phyloP scores from a whole-genome alignment of 2,797 vertebrate species.

The Sphenopsis melanotis region DNA sequence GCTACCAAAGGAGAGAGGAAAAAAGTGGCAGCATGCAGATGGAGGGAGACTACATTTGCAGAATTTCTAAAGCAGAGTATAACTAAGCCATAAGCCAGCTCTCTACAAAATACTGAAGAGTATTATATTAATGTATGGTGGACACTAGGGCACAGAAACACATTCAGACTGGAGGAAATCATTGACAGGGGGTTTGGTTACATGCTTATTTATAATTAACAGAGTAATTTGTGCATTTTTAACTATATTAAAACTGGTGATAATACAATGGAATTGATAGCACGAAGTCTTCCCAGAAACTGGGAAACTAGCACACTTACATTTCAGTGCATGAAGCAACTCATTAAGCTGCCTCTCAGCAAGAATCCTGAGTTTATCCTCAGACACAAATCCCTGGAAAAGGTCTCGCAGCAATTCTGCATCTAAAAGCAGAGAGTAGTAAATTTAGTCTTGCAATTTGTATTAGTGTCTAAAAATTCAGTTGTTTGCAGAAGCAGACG shows the following conservation, averaged over 20 bases:
- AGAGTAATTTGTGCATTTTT: neutral
- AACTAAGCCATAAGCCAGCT: neutral
- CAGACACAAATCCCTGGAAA: conserved; percentile 78
- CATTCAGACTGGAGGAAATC: neutral
- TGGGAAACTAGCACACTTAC: conserved; percentile 72
- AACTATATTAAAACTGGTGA: neutral
- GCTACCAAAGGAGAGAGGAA: neutral
- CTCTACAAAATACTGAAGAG: neutral
- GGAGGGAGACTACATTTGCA: neutral
- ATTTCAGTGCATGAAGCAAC: conserved; percentile 83
- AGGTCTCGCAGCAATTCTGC: conserved; percentile 83
- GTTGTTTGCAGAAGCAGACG: neutral
- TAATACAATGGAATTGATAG: neutral
- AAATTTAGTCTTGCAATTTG: neutral
- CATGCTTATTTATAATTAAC: neutral
- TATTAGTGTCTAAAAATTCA: neutral
- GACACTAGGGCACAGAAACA: neutral
- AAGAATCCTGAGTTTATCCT: conserved; percentile 81
- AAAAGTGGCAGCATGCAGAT: neutral
- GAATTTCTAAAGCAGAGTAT: neutral
- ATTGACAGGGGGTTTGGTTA: neutral
- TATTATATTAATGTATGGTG: neutral
- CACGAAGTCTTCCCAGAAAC: neutral
- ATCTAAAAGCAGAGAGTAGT: conserved; percentile 73
- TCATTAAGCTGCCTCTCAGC: conserved; percentile 79